These are phyloP conservation scores for Cottoperca gobio DNA, from an alignment of 2,797 vertebrate species.

Conservation along the genomic window DNA sequence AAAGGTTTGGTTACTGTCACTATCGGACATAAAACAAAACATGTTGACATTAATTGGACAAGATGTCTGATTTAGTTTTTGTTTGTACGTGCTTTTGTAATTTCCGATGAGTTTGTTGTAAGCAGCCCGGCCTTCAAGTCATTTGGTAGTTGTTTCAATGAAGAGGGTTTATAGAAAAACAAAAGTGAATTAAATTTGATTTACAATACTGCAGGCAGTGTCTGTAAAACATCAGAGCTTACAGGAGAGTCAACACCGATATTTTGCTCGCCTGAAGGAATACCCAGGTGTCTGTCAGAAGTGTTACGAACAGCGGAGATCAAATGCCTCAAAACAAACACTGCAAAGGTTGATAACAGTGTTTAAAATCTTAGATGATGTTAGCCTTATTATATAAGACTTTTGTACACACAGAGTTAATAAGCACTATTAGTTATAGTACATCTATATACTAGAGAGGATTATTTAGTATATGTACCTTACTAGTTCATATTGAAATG, in stretches of 20 bases:
- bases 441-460: too few species aligned
- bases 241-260: constrained; percentile 7
- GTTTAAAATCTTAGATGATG: not conserved
- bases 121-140: not conserved
- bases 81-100: not conserved
- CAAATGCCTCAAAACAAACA: constrained; percentile 5
- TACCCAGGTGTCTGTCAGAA: constrained; percentile 10
- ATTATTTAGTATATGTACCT: too few species aligned
- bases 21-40: not conserved
- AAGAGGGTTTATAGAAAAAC: constrained; percentile 1
- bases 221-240: constrained; percentile 3
- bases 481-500: too few species aligned
- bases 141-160: not conserved
- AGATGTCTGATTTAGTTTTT: not conserved
- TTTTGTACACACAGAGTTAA: not conserved
- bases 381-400: not conserved
- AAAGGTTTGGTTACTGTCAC: not conserved
- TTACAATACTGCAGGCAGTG: not conserved
- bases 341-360: not conserved
- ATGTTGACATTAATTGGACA: not conserved
- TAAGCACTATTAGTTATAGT: not conserved
- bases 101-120: constrained; percentile 1
- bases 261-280: constrained; percentile 6
- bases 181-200: constrained; percentile 18
- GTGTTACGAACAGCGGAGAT: constrained; percentile 25